Evolutionary conservation across 2,797 vertebrate genomes (phyloP).

Genomic region (Acipenser oxyrinchus): DNA sequence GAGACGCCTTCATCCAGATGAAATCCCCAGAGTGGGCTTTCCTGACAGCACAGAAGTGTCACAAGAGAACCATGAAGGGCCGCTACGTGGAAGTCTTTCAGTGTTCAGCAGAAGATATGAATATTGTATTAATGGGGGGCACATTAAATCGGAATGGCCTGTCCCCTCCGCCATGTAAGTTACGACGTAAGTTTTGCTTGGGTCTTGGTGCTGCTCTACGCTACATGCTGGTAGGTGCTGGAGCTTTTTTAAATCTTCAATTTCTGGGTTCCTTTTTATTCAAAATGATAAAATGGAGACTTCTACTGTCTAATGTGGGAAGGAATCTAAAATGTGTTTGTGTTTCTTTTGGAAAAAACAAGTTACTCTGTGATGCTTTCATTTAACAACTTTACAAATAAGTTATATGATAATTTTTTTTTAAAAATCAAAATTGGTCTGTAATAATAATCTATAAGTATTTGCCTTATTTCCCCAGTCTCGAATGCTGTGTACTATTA

Average conservation of each 20-base stretch:
- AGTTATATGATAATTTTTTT: no score
- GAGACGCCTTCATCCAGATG: constrained; percentile 96
- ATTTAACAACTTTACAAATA: neutral
- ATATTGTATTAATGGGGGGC: constrained; percentile 94
- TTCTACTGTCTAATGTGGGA: constrained; percentile 28
- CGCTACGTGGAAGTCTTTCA: constrained; percentile 95
- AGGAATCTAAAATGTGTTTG: constrained; percentile 35
- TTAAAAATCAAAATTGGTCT: no score
- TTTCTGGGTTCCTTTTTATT: constrained; percentile 36
- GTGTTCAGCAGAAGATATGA: constrained; percentile 96
- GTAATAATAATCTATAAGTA: no score
- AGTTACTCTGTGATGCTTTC: constrained; percentile 20
- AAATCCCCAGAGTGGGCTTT: constrained; percentile 85
- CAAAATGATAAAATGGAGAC: constrained; percentile 7
- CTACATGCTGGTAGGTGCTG: constrained; percentile 85
- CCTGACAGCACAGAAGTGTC: constrained; percentile 85
- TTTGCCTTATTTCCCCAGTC: no score
- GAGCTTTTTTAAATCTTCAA: constrained; percentile 35
- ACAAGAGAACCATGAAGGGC: constrained; percentile 97
- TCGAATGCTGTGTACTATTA: no score
- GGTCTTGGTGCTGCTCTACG: constrained; percentile 73
- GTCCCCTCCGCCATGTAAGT: constrained; percentile 92
- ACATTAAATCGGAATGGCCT: constrained; percentile 92
- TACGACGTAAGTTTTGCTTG: constrained; percentile 77
- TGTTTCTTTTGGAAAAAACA: constrained; percentile 36